Evolutionary conservation across 2,888 invertebrate genomes (phyloP).

Genomic region (Spatulosminthurus flaviceps): DNA sequence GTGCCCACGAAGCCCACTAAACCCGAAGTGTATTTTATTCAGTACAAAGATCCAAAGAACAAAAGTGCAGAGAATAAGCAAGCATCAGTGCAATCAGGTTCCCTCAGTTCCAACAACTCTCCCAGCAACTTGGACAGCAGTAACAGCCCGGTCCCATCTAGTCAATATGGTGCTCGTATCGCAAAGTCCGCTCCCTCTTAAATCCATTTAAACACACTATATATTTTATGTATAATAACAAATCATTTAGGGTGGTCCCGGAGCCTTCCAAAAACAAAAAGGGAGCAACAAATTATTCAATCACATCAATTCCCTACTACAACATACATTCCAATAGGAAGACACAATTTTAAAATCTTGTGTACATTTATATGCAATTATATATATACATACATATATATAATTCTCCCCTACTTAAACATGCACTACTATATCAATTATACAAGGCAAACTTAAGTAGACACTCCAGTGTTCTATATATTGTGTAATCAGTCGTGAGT

Average conservation of each 20-base stretch:
- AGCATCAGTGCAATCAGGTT: conserved; percentile 3
- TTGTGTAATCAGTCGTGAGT: conserved; percentile 41
- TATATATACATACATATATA: no score
- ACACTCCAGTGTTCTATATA: conserved; percentile 43
- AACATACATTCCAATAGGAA: no score
- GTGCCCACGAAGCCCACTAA: conserved; percentile 84
- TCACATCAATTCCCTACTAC: background rate
- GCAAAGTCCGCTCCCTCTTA: conserved; percentile 42
- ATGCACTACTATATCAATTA: conserved; percentile 20
- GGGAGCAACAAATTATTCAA: no score
- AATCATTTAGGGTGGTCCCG: no score
- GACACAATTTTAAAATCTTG: background rate
- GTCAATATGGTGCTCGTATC: conserved; percentile 50
- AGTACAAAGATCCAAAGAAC: conserved; percentile 71
- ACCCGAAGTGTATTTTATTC: conserved; percentile 90
- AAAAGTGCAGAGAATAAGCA: background rate
- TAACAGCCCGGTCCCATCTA: conserved; percentile 44
- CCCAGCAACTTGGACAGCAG: conserved; percentile 9
- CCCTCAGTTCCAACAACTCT: conserved; percentile 6
- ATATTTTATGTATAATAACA: no score
- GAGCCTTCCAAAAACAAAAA: no score
- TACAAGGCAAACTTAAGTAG: conserved; percentile 19
- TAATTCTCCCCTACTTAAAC: conserved; percentile 28
- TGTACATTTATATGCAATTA: no score
- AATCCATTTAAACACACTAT: background rate